A percentile compares a stretch with the other conserved stretches of the same genome.
Evolutionary conservation across 2,113 vertebrate species (phyloP).

Genomic region (Hydropotes inermis): DNA sequence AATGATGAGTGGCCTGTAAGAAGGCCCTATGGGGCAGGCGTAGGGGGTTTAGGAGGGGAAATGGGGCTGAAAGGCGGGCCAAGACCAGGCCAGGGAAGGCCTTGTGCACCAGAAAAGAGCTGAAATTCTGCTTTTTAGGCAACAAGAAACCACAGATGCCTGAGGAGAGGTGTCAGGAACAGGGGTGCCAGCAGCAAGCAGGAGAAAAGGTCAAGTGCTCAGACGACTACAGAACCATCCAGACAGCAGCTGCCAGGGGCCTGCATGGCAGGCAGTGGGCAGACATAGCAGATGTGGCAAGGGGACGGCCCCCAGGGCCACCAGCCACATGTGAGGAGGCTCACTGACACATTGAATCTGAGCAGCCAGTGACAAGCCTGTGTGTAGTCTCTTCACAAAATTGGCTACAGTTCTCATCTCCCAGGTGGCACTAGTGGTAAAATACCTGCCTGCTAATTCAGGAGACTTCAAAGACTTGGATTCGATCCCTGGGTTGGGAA

Average conservation of each 20-base stretch:
- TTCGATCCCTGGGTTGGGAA: background rate
- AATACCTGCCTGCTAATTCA: background rate
- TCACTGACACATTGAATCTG: background rate
- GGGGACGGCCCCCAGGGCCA: background rate
- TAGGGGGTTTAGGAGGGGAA: accelerated
- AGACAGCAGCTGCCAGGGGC: background rate
- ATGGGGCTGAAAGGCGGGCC: background rate
- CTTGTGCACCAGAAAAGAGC: background rate
- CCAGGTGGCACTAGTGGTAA: background rate
- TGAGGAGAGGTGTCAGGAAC: background rate
- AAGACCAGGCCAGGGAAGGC: background rate
- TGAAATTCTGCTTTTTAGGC: background rate
- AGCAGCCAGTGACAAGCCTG: background rate
- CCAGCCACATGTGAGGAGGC: accelerated
- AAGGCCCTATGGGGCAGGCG: background rate
- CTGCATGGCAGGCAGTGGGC: background rate
- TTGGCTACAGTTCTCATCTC: background rate
- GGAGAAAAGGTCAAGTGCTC: background rate
- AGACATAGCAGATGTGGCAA: background rate
- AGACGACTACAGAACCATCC: background rate
- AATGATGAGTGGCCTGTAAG: background rate
- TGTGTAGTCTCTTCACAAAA: background rate
- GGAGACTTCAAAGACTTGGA: background rate
- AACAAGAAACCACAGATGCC: background rate
- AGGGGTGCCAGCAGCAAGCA: background rate